Base-by-base conservation (phyloP, 2,797 vertebrate genomes). In the Parambassis ranga region DNA sequence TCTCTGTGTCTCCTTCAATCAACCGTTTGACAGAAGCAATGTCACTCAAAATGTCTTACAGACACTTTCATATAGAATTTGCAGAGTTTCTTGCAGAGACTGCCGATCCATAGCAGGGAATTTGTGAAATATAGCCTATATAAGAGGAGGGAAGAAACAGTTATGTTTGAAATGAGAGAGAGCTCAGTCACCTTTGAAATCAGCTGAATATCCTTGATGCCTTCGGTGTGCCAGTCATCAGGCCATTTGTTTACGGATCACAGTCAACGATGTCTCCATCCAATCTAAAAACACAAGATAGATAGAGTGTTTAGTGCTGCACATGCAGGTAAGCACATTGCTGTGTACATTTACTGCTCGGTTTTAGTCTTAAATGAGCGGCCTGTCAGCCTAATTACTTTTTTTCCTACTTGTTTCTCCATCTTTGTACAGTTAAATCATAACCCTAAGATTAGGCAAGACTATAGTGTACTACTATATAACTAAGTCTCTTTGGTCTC, bases 1-100 rank as follows among this genome's bases (percentile, higher is more conserved):
- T 84, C 67, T 47, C 53, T 49, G 65, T 71, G 82, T 86, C 77
- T 77, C 42, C 81, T 76, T 84, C 82, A 71, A 86, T 88, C 82
- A 83, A 55, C 38, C 31, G 23, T 85, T 85, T 79, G 79, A 86
- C 83, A 80, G 71, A 65, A 50, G 74, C 75, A 76, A 64, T 80
- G 82, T 82, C 71, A 81, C 71, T 88, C 83, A 86, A 79, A 83
- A 77, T 79, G 77, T 79, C 72, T 79, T 50, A 65, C 41, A 32
- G 75, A 84, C 58, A 65, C 56, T 69, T 83, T 73, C 27, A 46
- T 64, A 75, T 49, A 53, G 43, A 68, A 68, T 50, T 75, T n/a
- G n/a, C n/a, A n/a, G n/a, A n/a, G n/a, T n/a, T 42, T 41, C 28
- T 2, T 60, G 71, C 51, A 62, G 44, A 64, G 65, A n/a, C 66